A percentile compares a stretch with the other conserved stretches of the same genome.
These are phyloP conservation scores for Drosophila kanekoi DNA, from an alignment of 2,888 invertebrate genomes.

Conservation along the genomic window DNA sequence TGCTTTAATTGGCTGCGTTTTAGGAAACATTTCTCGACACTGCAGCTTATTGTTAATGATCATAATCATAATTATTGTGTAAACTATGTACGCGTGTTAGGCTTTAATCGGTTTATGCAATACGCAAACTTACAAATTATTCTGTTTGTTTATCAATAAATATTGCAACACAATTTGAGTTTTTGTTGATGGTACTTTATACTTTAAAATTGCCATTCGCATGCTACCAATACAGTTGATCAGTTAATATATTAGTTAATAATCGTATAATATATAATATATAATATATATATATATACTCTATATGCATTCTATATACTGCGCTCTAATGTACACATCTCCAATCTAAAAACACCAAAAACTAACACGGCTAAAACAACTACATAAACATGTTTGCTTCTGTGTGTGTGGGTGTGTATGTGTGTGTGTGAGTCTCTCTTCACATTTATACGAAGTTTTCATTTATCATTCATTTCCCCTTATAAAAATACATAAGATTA, in stretches of 20 bases:
- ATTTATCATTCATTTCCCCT: constrained; percentile 15
- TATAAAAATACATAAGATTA: constrained; percentile 49
- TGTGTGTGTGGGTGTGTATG: constrained; percentile 33
- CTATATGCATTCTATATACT: constrained; percentile 55
- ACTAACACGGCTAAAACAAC: constrained; percentile 76
- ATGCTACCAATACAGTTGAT: constrained; percentile 61
- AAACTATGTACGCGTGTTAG: constrained; percentile 31
- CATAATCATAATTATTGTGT: constrained; percentile 23
- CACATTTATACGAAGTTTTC: constrained; percentile 35
- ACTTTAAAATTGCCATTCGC: constrained; percentile 73
- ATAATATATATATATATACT: constrained; percentile 25
- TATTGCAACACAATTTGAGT: constrained; percentile 72
- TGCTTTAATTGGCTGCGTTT: constrained; percentile 62
- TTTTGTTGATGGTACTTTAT: constrained; percentile 37
- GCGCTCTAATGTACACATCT: constrained; percentile 74
- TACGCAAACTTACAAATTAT: constrained; percentile 68
- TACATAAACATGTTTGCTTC: constrained; percentile 63
- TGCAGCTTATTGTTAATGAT: constrained; percentile 65
- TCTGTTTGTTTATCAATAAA: constrained; percentile 29
- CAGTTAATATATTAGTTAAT: constrained; percentile 69
- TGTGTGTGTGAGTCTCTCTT: too few relatives aligned
- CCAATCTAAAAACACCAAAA: constrained; percentile 76
- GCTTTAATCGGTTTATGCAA: constrained; percentile 46
- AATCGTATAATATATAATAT: constrained; percentile 60
- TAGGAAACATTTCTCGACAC: constrained; percentile 66